Percentiles rank a stretch among this genome's conserved stretches.
Conservation (phyloP, 2,888 invertebrate genomes). For the Apamea anceps region DNA sequence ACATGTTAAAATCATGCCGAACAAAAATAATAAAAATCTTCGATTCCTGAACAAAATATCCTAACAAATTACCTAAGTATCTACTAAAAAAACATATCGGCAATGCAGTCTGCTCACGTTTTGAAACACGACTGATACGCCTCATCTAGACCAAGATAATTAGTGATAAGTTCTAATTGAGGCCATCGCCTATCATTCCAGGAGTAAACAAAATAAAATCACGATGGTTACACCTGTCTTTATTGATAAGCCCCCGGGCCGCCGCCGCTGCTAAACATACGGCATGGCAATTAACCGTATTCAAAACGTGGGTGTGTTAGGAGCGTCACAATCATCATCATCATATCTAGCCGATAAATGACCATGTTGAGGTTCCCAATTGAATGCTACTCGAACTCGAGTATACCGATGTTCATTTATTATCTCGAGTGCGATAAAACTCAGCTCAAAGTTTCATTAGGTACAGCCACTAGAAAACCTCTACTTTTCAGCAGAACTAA, state of each 20-base stretch:
- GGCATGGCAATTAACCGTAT: not conserved
- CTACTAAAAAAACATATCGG: not conserved
- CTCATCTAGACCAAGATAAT: slow-evolving; percentile 66
- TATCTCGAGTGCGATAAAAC: not conserved
- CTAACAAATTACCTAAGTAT: not conserved
- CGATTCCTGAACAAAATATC: not conserved
- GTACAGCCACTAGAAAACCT: not conserved
- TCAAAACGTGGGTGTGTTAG: slow-evolving; percentile 24
- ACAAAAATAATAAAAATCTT: not conserved
- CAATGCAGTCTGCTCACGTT: slow-evolving; percentile 54
- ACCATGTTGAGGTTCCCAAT: not conserved
- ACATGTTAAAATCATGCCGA: not conserved
- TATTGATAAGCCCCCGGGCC: slow-evolving; percentile 22
- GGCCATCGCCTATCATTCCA: slow-evolving; percentile 55
- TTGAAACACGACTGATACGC: slow-evolving; percentile 44
- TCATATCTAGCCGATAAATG: not conserved
- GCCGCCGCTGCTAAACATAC: not conserved
- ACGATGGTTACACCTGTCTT: slow-evolving; percentile 34
- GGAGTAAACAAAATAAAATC: slow-evolving; percentile 26
- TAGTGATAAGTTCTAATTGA: slow-evolving; percentile 67
- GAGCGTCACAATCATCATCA: not conserved
- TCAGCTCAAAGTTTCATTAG: not conserved
- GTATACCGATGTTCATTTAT: not conserved
- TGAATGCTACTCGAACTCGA: not conserved
- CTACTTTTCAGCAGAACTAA: not conserved